A percentile compares a stretch with the other conserved stretches of the same genome.
phyloP scores from a whole-genome alignment of 2,888 invertebrate genomes.

The Chaetogeoica ovagalla region DNA sequence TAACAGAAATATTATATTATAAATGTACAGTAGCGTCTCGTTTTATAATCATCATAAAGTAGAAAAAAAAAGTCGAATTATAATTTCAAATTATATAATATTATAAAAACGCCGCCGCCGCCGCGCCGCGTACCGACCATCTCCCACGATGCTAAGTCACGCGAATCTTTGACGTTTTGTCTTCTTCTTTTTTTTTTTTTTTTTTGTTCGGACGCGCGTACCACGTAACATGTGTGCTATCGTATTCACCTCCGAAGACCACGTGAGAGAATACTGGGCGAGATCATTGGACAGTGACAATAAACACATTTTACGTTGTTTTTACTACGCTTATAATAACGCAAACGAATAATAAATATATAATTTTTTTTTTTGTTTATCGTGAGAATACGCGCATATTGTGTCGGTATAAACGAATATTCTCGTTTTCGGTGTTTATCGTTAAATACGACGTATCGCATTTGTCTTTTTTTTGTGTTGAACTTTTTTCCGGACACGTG shows the following conservation, averaged over 20 bases:
- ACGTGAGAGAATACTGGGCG: slow-evolving; percentile 24
- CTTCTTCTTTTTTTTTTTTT: too few relatives aligned
- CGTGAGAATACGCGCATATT: slow-evolving; percentile 13
- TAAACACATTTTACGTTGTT: slow-evolving; percentile 25
- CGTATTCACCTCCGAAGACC: slow-evolving; percentile 35
- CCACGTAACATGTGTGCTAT: slow-evolving; percentile 45
- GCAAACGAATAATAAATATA: slow-evolving; percentile 31
- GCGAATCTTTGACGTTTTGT: slow-evolving; percentile 47
- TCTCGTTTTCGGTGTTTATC: too few relatives aligned
- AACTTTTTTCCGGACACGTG: too few relatives aligned
- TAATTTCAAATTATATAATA: too few relatives aligned
- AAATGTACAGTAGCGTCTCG: too few relatives aligned
- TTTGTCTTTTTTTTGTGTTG: too few relatives aligned
- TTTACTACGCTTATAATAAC: slow-evolving; percentile 17
- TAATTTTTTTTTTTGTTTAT: slow-evolving; percentile 1
- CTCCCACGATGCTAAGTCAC: slow-evolving; percentile 51
- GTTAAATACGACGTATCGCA: too few relatives aligned
- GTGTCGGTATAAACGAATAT: neutral
- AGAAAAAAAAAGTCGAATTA: too few relatives aligned
- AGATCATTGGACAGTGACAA: neutral
- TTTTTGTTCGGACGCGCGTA: slow-evolving; percentile 30
- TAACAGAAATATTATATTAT: too few relatives aligned
- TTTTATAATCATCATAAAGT: too few relatives aligned
- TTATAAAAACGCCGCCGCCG: too few relatives aligned
- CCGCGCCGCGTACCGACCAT: neutral